Conservation (phyloP, 2,888 invertebrate genomes). For the Stenodera caucasica region DNA sequence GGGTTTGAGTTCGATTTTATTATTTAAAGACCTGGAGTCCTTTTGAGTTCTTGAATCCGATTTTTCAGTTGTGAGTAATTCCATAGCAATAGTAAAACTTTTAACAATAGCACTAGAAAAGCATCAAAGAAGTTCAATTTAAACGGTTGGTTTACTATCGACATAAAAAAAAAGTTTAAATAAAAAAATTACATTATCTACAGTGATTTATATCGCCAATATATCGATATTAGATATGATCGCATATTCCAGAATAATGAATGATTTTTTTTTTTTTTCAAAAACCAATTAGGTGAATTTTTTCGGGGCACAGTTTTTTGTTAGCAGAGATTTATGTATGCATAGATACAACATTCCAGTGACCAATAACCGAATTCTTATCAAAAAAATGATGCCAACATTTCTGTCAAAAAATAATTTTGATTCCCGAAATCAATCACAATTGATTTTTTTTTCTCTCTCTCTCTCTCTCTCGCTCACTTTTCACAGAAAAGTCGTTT, state of each 20-base stretch:
- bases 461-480: not conserved
- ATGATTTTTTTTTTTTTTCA: not conserved
- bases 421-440: conserved; percentile 23
- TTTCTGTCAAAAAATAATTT: conserved; percentile 21
- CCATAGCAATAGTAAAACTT: not conserved
- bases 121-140: not conserved
- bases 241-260: not conserved
- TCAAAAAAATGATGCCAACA: not conserved
- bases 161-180: not conserved
- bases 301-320: not conserved
- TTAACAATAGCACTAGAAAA: not conserved
- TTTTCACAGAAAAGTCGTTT: conserved; percentile 18
- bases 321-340: conserved; percentile 8
- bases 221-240: too few species aligned
- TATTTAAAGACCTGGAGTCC: conserved; percentile 13
- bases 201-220: not conserved
- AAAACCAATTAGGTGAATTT: not conserved
- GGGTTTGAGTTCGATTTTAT: conserved; percentile 40
- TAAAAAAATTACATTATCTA: too few species aligned
- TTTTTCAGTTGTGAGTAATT: not conserved
- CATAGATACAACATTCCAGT: conserved; percentile 3
- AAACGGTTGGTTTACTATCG: not conserved
- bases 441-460: conserved; percentile 4
- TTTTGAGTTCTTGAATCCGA: not conserved
- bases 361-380: conserved; percentile 11